Conservation (phyloP, 2,888 invertebrate genomes). For the Morinoia aosen region DNA sequence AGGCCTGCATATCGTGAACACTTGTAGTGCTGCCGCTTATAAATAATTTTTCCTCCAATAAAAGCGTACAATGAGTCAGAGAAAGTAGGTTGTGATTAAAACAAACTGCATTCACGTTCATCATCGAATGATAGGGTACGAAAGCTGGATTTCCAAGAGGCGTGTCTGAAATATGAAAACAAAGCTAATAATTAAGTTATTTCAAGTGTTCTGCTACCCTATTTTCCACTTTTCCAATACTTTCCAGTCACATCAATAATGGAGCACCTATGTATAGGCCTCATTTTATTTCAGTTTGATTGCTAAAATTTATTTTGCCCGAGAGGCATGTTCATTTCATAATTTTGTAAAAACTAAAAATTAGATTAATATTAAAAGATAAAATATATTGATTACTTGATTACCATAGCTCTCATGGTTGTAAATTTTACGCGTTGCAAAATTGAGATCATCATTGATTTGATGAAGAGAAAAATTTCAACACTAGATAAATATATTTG, state of each 20-base stretch:
- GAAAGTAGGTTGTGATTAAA: background rate
- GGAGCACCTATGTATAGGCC: background rate
- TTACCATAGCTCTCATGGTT: too few relatives aligned
- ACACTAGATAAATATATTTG: too few relatives aligned
- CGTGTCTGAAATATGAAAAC: background rate
- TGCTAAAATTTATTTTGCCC: background rate
- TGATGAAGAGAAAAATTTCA: too few relatives aligned
- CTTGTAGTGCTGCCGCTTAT: background rate
- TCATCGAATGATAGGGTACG: background rate
- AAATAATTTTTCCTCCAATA: background rate
- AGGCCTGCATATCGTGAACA: background rate
- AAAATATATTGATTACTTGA: too few relatives aligned
- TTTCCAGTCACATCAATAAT: background rate
- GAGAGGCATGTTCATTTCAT: background rate
- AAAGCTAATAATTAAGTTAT: background rate
- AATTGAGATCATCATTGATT: too few relatives aligned
- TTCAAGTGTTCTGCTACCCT: background rate
- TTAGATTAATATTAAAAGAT: too few relatives aligned
- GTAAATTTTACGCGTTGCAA: too few relatives aligned
- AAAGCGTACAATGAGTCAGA: background rate
- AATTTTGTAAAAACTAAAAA: too few relatives aligned
- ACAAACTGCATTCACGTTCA: background rate
- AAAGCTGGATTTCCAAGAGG: background rate
- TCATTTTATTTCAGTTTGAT: background rate
- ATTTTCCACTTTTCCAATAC: background rate